These are phyloP conservation scores for Pogonus chalceus DNA, from an alignment of 1,140 invertebrate species.

Conservation along the genomic window DNA sequence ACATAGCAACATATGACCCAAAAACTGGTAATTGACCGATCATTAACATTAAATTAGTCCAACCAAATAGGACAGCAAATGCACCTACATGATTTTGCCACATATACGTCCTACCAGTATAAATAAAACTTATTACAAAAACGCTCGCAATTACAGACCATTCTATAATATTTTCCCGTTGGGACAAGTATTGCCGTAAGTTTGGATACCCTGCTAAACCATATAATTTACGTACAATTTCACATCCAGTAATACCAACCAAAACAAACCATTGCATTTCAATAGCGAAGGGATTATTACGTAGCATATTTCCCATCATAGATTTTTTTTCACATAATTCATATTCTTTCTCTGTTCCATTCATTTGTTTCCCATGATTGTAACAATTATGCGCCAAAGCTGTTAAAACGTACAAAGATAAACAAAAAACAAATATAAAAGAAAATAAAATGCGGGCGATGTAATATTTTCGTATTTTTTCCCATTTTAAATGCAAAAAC, in stretches of 20 bases:
- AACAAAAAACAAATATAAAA: constrained; percentile 65
- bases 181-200: constrained; percentile 65
- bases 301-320: constrained; percentile 56
- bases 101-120: constrained; percentile 60
- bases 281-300: constrained; percentile 59
- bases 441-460: constrained; percentile 68
- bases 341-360: constrained; percentile 46
- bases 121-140: constrained; percentile 68
- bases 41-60: constrained; percentile 82
- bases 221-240: constrained; percentile 65
- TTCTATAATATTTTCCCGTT: constrained; percentile 74
- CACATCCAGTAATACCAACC: constrained; percentile 60
- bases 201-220: constrained; percentile 66
- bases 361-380: constrained; percentile 59
- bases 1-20: constrained; percentile 80
- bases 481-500: constrained; percentile 77
- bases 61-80: constrained; percentile 70
- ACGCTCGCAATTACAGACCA: constrained; percentile 76
- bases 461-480: constrained; percentile 81
- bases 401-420: constrained; percentile 66
- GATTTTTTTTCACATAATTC: constrained; percentile 63
- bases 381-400: constrained; percentile 69
- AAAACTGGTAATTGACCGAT: constrained; percentile 75
- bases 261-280: constrained; percentile 70
- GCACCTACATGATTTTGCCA: constrained; percentile 78